Base-by-base conservation (phyloP, 35 echinoderm and acorn worm genomes). In the Diadema setosum region DNA sequence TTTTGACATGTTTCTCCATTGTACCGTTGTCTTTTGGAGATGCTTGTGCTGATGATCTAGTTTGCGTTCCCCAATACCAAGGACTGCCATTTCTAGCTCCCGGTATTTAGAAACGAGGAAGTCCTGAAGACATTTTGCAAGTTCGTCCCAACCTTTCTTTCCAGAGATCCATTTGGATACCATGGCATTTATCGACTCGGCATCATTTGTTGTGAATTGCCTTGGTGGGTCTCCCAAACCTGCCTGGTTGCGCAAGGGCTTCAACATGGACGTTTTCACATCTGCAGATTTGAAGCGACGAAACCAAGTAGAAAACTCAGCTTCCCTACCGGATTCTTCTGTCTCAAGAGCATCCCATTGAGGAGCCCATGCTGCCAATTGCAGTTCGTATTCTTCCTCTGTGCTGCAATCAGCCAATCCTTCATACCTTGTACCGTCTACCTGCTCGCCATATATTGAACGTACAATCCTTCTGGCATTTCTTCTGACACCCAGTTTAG, bases 291-390 rank as follows among this genome's bases (percentile, higher is more conserved):
- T 82, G 80, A 50, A 82, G 43, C 46, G 42, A 55, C 42, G 80
- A 82, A 82, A 82, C 80, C 46, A 82, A 25, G 42, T 56, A 50
- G 80, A 82, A 82, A 82, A 82, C 37, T 82, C 43, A 27, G 80
- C 43, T 46, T 46, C 43, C 25, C 26, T 82, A 56, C 26, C 45
- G 25, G 80, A 50, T 56, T 82, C 80, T 56, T 52, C 80, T 3
- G 42, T 82, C 29, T 82, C 80, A 8, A 82, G 26, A 46, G 42
- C 43, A 56, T 82, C 80, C 80, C 80, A 82, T 27, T 50, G 42
- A n/a, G 80, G 42, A 46, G 23, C 48, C 80, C 48, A 56, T 46
- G 20, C 33, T 30, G 80, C 21, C 80, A 82, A 82, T 25, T 82
- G 42, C 43, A 36, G 27, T 50, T 82, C 80, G 21, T 50, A 82